A percentile compares a stretch with the other conserved stretches of the same genome.
These are phyloP conservation scores for Hyposmocoma kahamanoa DNA, from an alignment of 1,140 invertebrate species.

Conservation along the genomic window DNA sequence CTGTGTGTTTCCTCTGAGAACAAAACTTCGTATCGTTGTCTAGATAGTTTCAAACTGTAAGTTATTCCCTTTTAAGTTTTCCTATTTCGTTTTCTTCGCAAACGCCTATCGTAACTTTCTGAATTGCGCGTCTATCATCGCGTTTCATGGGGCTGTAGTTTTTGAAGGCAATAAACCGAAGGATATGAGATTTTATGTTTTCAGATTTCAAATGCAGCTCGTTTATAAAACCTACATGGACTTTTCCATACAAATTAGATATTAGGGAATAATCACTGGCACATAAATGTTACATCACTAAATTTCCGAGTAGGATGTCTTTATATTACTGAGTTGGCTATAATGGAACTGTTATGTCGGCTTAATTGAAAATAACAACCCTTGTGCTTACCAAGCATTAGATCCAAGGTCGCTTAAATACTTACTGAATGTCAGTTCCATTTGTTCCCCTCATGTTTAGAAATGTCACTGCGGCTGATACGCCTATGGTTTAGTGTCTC, in stretches of 20 bases:
- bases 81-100: conserved; percentile 26
- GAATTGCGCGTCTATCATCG: conserved; percentile 24
- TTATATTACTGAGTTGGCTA: too few species aligned
- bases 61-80: conserved; percentile 36
- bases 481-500: conserved; percentile 62
- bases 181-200: neutral
- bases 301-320: too few species aligned
- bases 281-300: too few species aligned
- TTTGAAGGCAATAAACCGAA: neutral
- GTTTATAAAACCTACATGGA: too few species aligned
- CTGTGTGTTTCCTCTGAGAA: conserved; percentile 36
- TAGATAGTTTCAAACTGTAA: conserved; percentile 48
- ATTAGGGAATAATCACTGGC: too few species aligned
- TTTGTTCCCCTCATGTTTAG: conserved; percentile 64
- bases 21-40: conserved; percentile 47
- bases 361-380: conserved; percentile 37
- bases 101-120: conserved; percentile 25
- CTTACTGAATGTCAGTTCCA: conserved; percentile 64
- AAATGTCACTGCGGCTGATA: conserved; percentile 65
- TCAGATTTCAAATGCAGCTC: too few species aligned
- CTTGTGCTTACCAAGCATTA: conserved; percentile 41
- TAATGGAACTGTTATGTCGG: conserved; percentile 13
- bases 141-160: conserved; percentile 3
- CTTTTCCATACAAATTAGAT: too few species aligned
- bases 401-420: conserved; percentile 56